These are phyloP conservation scores for Odontamblyopus rebecca DNA, from an alignment of 2,797 vertebrate species.

Conservation along the genomic window DNA sequence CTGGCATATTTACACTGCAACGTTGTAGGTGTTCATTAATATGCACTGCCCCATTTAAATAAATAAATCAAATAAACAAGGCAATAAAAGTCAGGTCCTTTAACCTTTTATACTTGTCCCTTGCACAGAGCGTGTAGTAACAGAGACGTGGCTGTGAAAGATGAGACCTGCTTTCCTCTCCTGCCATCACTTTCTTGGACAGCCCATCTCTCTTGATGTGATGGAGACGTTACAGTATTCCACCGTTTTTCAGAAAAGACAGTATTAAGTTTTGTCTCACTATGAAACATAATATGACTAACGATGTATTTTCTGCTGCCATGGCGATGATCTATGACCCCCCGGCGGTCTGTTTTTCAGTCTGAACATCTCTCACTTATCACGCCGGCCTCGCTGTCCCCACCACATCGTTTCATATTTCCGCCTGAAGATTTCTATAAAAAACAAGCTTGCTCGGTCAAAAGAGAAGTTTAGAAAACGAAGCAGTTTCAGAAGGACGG, in stretches of 20 bases:
- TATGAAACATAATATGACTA: slow-evolving; percentile 16
- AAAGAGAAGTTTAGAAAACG: neutral
- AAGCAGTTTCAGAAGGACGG: neutral
- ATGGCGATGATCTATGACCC: slow-evolving; percentile 11
- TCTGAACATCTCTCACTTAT: slow-evolving; percentile 6
- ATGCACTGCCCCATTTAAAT: too few species aligned
- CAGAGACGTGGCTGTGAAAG: neutral
- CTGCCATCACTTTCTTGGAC: slow-evolving; percentile 10
- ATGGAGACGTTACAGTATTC: slow-evolving; percentile 3
- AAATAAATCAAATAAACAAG: too few species aligned
- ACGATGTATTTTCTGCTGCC: slow-evolving; percentile 12
- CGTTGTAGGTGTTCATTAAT: too few species aligned
- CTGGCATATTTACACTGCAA: too few species aligned
- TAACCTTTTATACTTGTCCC: neutral
- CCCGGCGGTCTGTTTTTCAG: slow-evolving; percentile 8
- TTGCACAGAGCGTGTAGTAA: neutral
- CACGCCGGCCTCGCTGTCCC: neutral
- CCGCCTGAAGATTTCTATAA: slow-evolving; percentile 2
- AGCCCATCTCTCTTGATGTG: slow-evolving; percentile 2
- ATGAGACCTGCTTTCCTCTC: neutral
- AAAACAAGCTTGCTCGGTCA: neutral
- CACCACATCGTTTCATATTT: slow-evolving; percentile 5
- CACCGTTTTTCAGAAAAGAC: slow-evolving; percentile 8
- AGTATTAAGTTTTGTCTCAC: slow-evolving; percentile 2
- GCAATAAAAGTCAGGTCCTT: too few species aligned